Evolutionary conservation across 2,797 vertebrate genomes (phyloP).

Genomic region (Neostethus bicornis): DNA sequence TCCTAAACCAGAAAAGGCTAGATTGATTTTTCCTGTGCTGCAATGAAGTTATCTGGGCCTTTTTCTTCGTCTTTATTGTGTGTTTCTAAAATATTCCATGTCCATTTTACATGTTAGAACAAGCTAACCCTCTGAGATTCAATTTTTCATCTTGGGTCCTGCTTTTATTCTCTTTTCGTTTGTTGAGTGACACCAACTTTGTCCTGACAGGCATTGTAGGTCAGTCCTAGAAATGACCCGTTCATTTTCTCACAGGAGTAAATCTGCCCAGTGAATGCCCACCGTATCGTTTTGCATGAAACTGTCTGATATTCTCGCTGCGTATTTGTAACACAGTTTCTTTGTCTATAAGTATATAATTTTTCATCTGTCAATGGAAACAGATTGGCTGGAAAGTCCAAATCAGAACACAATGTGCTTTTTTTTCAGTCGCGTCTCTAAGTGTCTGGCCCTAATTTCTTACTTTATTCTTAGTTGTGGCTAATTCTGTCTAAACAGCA

Average conservation of each 20-base stretch:
- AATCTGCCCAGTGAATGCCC: constrained; percentile 26
- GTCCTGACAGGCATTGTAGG: constrained; percentile 33
- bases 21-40: no score
- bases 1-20: no score
- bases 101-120: constrained; percentile 10
- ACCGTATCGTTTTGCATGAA: constrained; percentile 17
- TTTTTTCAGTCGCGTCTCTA: constrained; percentile 43
- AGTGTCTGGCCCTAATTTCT: constrained; percentile 56
- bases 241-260: constrained; percentile 34
- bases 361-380: constrained; percentile 1
- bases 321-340: constrained; percentile 1
- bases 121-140: constrained; percentile 4
- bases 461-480: constrained; percentile 56
- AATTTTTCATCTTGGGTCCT: constrained; percentile 20
- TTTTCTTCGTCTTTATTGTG: constrained; percentile 1
- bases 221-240: constrained; percentile 64
- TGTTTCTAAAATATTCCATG: neutral
- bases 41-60: constrained; percentile 4
- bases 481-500: constrained; percentile 57
- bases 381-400: constrained; percentile 8
- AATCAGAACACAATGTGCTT: constrained; percentile 34
- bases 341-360: neutral
- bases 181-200: constrained; percentile 36
- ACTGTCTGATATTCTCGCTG: neutral
- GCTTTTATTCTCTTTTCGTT: constrained; percentile 28